These are phyloP conservation scores for Ruditapes philippinarum DNA, from an alignment of 1,140 invertebrate species.

Conservation along the genomic window DNA sequence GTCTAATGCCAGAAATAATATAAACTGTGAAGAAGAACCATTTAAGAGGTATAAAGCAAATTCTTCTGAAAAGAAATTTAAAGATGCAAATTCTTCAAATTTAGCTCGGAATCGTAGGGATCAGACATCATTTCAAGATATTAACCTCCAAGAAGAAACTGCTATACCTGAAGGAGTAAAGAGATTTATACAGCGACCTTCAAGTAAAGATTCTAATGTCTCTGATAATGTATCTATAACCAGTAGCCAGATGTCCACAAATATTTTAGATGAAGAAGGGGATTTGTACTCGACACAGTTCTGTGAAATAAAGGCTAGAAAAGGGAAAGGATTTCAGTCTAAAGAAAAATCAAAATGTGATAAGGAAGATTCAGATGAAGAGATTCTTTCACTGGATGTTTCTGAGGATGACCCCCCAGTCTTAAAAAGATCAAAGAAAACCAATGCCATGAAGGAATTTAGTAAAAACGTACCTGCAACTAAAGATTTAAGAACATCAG, in stretches of 20 bases:
- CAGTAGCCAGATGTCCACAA: conserved; percentile 27
- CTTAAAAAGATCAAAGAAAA: not conserved
- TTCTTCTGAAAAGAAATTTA: not conserved
- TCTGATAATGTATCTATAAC: conserved; percentile 43
- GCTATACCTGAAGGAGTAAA: conserved; percentile 15
- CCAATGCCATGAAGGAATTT: not conserved
- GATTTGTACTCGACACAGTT: conserved; percentile 58
- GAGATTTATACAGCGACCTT: conserved; percentile 17
- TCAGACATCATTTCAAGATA: not conserved
- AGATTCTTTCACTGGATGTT: not conserved
- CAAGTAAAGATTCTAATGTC: conserved; percentile 44
- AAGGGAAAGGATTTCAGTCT: not conserved
- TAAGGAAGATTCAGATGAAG: not conserved
- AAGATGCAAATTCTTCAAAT: not conserved
- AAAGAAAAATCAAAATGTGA: not conserved
- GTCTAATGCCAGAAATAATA: not conserved
- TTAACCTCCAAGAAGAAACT: not conserved
- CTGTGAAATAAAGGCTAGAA: conserved; percentile 37
- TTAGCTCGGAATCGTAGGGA: not conserved
- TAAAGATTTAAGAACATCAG: not conserved
- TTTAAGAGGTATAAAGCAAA: not conserved
- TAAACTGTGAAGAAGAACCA: not conserved
- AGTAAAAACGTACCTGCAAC: not conserved
- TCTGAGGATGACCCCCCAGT: conserved; percentile 32
- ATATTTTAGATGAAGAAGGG: conserved; percentile 45